phyloP scores from a whole-genome alignment of 2,797 vertebrate species.

The Apogon hyalosoma region DNA sequence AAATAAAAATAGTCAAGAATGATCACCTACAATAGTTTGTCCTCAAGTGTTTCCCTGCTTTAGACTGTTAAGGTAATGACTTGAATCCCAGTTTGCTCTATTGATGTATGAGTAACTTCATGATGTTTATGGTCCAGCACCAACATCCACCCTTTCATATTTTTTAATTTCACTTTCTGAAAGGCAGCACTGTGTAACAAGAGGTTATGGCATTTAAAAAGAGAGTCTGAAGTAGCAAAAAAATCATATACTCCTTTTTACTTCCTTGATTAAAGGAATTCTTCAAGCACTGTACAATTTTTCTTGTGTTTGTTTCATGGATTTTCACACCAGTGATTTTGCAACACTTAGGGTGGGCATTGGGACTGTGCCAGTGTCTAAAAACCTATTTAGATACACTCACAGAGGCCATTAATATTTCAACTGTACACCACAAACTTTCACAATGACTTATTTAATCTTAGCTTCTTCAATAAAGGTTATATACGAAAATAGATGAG shows the following conservation, averaged over 20 bases:
- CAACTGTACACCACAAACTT: conserved; percentile 13
- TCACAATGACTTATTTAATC: conserved; percentile 1
- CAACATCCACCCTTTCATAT: background rate
- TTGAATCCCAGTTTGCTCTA: conserved; percentile 9
- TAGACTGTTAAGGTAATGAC: conserved; percentile 21
- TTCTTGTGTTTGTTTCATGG: background rate
- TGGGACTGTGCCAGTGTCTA: background rate
- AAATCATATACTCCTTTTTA: too few species aligned
- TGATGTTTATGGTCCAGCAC: background rate
- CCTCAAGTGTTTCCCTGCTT: conserved; percentile 6
- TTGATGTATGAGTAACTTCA: background rate
- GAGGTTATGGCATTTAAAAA: background rate
- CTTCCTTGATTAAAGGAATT: too few species aligned
- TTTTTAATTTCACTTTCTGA: background rate
- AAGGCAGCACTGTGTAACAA: background rate
- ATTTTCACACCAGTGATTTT: background rate
- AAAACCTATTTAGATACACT: conserved; percentile 6
- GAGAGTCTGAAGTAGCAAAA: background rate
- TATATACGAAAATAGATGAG: background rate
- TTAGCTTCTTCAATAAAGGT: conserved; percentile 36
- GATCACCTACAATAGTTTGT: conserved; percentile 27
- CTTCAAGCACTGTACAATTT: too few species aligned
- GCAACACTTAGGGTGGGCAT: background rate
- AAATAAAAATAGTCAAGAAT: conserved; percentile 51
- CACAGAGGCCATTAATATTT: conserved; percentile 9